Evolutionary conservation across 2,888 invertebrate genomes (phyloP).

Genomic region (Melipona bicolor): DNA sequence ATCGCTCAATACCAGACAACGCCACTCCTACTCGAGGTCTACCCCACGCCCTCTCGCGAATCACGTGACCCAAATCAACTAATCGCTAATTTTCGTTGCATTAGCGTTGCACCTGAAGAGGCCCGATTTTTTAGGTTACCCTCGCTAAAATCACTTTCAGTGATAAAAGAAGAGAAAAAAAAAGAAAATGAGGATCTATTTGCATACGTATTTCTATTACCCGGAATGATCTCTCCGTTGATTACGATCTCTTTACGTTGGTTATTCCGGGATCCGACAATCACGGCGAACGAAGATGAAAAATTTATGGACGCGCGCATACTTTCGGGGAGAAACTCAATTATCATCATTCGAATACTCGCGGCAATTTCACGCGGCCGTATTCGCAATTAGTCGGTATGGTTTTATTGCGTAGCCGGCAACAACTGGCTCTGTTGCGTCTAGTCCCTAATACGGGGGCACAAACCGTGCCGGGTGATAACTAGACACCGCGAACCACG

Average conservation of each 20-base stretch:
- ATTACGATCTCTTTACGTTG: not conserved
- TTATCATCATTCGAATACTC: constrained; percentile 34
- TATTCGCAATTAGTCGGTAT: constrained; percentile 60
- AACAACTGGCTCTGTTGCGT: constrained; percentile 53
- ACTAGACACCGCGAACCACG: constrained; percentile 38
- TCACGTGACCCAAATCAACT: too few relatives aligned
- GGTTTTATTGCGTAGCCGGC: constrained; percentile 51
- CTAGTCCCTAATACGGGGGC: constrained; percentile 52
- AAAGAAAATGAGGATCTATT: not conserved
- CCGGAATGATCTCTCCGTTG: not conserved
- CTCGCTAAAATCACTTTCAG: too few relatives aligned
- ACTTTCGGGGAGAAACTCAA: not conserved
- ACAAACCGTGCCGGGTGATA: constrained; percentile 58
- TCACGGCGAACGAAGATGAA: not conserved
- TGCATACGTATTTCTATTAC: not conserved
- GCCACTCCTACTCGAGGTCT: too few relatives aligned
- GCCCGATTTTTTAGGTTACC: too few relatives aligned
- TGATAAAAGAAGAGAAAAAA: too few relatives aligned
- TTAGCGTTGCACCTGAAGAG: too few relatives aligned
- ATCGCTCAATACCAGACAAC: too few relatives aligned
- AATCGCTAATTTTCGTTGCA: too few relatives aligned
- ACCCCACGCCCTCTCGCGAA: too few relatives aligned
- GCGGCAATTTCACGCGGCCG: constrained; percentile 56
- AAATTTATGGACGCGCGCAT: not conserved
- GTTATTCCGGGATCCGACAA: not conserved